Percentiles rank a stretch among this genome's conserved stretches.
Conservation (phyloP, 2,888 invertebrate species). For the Azorinus chamasolen region DNA sequence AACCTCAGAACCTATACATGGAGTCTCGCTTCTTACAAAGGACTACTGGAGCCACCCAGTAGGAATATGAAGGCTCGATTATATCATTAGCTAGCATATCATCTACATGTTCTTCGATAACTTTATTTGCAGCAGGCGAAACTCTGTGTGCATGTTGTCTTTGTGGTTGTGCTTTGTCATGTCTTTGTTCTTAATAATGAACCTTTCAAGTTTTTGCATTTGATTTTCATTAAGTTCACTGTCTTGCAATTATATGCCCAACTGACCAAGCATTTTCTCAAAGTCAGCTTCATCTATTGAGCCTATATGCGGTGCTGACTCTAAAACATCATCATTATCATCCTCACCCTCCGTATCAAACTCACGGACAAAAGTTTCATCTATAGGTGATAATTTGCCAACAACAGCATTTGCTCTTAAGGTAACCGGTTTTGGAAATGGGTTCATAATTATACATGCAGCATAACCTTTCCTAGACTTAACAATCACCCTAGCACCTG, state of each 20-base stretch:
- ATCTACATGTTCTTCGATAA: conserved; percentile 42
- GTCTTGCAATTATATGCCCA: conserved; percentile 32
- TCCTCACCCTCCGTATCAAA: conserved; percentile 6
- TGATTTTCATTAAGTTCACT: conserved; percentile 13
- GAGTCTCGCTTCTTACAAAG: conserved; percentile 52
- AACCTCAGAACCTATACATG: conserved; percentile 55
- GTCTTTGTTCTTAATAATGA: conserved; percentile 34
- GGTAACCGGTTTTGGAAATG: conserved; percentile 1
- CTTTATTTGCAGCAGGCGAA: conserved; percentile 14
- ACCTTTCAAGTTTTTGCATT: conserved; percentile 14
- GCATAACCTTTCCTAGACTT: conserved; percentile 13
- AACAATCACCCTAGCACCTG: conserved; percentile 19
- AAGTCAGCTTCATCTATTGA: background rate
- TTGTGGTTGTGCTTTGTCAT: conserved; percentile 38
- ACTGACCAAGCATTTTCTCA: background rate
- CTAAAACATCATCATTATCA: background rate
- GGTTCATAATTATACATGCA: conserved; percentile 38
- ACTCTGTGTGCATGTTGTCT: conserved; percentile 40
- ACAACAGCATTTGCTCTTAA: conserved; percentile 13
- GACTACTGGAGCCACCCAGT: conserved; percentile 58
- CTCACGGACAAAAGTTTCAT: conserved; percentile 13
- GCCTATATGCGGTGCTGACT: background rate
- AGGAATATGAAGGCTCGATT: conserved; percentile 28
- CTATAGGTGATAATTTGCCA: conserved; percentile 30
- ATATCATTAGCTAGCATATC: conserved; percentile 56